Conservation (phyloP, 2,888 invertebrate genomes). For the Atethmia centrago region DNA sequence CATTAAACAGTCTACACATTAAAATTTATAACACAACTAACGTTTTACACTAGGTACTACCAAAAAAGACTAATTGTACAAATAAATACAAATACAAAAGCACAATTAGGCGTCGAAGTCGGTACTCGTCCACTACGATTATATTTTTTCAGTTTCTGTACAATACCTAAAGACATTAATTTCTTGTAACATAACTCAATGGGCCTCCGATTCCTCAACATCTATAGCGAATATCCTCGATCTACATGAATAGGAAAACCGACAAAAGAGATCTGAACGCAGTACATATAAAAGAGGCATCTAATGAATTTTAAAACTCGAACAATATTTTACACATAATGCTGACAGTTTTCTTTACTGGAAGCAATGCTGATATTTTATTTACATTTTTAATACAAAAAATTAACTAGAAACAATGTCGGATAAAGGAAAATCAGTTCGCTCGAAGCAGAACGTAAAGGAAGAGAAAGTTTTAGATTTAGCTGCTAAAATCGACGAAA, state of each 20-base stretch:
- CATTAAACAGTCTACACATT: no score
- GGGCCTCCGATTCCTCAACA: background rate
- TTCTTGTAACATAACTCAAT: background rate
- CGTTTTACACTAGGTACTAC: no score
- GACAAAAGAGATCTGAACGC: background rate
- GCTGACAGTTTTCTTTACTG: constrained; percentile 29
- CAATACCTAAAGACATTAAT: background rate
- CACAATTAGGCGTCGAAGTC: no score
- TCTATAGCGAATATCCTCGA: background rate
- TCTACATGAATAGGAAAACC: background rate
- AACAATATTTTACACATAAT: constrained; percentile 27
- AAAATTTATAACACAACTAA: no score
- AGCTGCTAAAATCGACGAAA: constrained; percentile 86
- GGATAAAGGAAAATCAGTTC: constrained; percentile 72
- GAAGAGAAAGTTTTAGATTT: constrained; percentile 78
- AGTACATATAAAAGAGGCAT: background rate
- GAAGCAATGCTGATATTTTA: constrained; percentile 47
- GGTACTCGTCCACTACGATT: background rate
- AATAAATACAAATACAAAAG: background rate
- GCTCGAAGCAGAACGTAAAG: constrained; percentile 72
- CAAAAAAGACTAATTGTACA: background rate
- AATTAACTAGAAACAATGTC: constrained; percentile 62
- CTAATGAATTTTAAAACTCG: constrained; percentile 50
- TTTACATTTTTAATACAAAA: constrained; percentile 39
- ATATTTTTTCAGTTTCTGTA: background rate